Conservation (phyloP, 2,888 invertebrate species). For the Eristalinus aeneus region DNA sequence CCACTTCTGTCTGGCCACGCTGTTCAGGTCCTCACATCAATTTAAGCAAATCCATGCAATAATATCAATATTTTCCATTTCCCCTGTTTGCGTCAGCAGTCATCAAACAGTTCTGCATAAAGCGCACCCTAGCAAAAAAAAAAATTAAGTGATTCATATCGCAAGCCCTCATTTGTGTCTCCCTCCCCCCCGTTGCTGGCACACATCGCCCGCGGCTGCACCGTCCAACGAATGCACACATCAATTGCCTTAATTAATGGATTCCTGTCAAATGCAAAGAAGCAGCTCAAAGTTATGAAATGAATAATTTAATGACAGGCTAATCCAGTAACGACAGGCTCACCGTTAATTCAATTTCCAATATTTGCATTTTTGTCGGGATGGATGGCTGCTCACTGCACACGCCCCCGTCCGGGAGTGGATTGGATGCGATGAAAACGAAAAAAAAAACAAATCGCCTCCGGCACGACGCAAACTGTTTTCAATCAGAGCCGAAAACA, state of each 20-base stretch:
- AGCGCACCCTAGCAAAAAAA: not conserved
- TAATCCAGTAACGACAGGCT: conserved; percentile 39
- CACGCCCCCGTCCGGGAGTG: not conserved
- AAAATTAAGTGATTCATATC: not conserved
- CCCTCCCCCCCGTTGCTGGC: not conserved
- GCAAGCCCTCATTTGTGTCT: not conserved
- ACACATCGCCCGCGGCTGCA: not conserved
- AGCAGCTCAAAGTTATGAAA: conserved; percentile 39
- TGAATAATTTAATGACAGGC: conserved; percentile 58
- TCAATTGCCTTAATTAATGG: not conserved
- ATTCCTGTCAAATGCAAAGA: conserved; percentile 39
- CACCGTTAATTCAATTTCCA: conserved; percentile 56
- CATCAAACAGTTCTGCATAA: too few relatives aligned
- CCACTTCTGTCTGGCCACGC: too few relatives aligned
- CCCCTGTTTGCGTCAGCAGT: too few relatives aligned
- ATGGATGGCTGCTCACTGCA: conserved; percentile 2
- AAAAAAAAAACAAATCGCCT: conserved; percentile 33
- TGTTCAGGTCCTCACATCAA: too few relatives aligned
- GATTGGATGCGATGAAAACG: not conserved
- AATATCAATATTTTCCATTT: too few relatives aligned
- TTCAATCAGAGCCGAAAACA: conserved; percentile 53
- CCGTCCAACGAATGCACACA: not conserved
- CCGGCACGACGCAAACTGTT: conserved; percentile 48
- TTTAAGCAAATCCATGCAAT: too few relatives aligned
- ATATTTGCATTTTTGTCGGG: conserved; percentile 51